A percentile compares a stretch with the other conserved stretches of the same genome.
Evolutionary conservation across 2,797 vertebrate species (phyloP).

Genomic region (Semaprochilodus insignis): DNA sequence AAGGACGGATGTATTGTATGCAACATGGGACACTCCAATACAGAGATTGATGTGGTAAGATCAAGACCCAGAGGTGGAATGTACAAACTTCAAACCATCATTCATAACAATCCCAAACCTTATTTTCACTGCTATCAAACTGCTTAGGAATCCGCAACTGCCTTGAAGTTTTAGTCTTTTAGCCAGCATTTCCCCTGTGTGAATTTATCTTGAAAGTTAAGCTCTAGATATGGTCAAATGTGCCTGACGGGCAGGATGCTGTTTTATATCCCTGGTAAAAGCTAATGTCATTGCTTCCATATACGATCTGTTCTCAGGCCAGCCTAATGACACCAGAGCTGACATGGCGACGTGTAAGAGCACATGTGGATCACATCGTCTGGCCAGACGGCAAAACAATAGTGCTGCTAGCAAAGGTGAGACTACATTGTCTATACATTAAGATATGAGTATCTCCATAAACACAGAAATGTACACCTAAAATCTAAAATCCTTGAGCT

Average conservation of each 20-base stretch:
- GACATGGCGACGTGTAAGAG: constrained; percentile 89
- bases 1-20: constrained; percentile 94
- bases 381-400: constrained; percentile 95
- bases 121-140: too few relatives aligned
- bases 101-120: too few relatives aligned
- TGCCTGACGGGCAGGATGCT: too few relatives aligned
- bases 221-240: too few relatives aligned
- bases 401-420: constrained; percentile 91
- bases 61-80: neutral
- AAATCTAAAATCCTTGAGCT: too few relatives aligned
- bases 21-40: constrained; percentile 98
- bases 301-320: constrained; percentile 71
- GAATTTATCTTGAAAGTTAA: too few relatives aligned
- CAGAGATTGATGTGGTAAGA: constrained; percentile 87
- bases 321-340: constrained; percentile 89
- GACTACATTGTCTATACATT: neutral
- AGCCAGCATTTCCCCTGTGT: too few relatives aligned
- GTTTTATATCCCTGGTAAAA: too few relatives aligned
- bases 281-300: neutral
- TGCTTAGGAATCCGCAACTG: too few relatives aligned
- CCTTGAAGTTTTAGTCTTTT: too few relatives aligned
- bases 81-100: neutral
- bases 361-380: constrained; percentile 92
- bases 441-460: neutral
- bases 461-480: too few relatives aligned